phyloP scores from a whole-genome alignment of 2,113 vertebrate species.

The Gnathonemus longibarbis region DNA sequence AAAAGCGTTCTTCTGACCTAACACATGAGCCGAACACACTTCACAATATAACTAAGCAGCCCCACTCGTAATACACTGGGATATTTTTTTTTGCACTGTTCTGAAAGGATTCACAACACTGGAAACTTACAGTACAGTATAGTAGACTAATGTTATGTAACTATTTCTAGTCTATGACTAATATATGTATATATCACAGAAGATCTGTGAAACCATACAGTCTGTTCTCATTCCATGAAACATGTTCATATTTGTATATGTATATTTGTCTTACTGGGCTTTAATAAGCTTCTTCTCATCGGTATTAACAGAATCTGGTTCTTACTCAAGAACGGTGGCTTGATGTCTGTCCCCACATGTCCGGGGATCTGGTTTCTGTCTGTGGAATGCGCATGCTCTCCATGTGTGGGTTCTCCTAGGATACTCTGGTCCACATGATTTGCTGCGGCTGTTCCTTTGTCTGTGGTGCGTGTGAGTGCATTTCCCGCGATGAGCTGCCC shows the following conservation, averaged over 20 bases:
- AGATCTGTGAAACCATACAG: not conserved
- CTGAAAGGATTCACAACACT: not conserved
- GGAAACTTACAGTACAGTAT: not conserved
- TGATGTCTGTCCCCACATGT: not conserved
- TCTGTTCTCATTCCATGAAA: not conserved
- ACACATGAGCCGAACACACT: not conserved
- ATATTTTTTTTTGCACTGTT: not conserved
- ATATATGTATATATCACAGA: not conserved
- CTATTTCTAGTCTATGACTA: not conserved
- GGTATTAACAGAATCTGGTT: not conserved
- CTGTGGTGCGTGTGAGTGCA: not conserved
- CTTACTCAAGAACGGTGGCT: not conserved
- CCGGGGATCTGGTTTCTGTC: not conserved
- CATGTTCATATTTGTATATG: not conserved
- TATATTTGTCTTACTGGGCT: not conserved
- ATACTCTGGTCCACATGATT: not conserved
- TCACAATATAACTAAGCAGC: not conserved
- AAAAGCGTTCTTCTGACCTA: not conserved
- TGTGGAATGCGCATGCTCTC: not conserved
- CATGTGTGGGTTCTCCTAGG: not conserved
- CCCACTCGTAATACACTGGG: not conserved
- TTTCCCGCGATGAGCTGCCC: not conserved
- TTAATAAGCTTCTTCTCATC: not conserved
- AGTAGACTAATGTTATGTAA: not conserved
- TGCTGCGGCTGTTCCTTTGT: not conserved